phyloP scores from a whole-genome alignment of 1,140 invertebrate genomes.

The Papilio polyxenes region DNA sequence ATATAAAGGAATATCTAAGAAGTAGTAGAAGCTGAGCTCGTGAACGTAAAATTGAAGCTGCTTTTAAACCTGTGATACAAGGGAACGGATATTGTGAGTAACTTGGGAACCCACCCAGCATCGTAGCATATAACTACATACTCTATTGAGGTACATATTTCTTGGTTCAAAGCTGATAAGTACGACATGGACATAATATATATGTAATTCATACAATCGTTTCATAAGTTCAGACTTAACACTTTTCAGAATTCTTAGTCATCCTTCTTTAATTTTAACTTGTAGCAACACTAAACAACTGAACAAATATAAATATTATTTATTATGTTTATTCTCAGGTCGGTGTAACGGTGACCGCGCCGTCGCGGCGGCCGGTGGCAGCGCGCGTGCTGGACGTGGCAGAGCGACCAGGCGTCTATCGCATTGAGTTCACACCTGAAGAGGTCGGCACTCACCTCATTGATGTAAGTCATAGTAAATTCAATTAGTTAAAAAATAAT shows the following conservation, averaged over 20 bases:
- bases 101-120: neutral
- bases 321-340: conserved; percentile 59
- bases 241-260: neutral
- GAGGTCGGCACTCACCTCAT: conserved; percentile 96
- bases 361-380: conserved; percentile 86
- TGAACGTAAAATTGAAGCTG: too few species aligned
- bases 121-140: neutral
- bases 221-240: too few species aligned
- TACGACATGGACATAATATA: neutral
- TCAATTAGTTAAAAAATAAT: neutral
- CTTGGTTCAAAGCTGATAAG: neutral
- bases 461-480: conserved; percentile 82
- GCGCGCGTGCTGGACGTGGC: conserved; percentile 87
- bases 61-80: neutral
- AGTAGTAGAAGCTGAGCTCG: neutral
- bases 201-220: neutral
- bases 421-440: conserved; percentile 93
- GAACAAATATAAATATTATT: neutral
- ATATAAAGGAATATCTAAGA: neutral
- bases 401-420: conserved; percentile 88
- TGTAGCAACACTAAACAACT: neutral
- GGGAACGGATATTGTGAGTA: neutral
- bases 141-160: neutral
- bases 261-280: neutral
- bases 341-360: conserved; percentile 83